These are phyloP conservation scores for Epicauta chinensis DNA, from an alignment of 1,140 invertebrate species.

Conservation along the genomic window DNA sequence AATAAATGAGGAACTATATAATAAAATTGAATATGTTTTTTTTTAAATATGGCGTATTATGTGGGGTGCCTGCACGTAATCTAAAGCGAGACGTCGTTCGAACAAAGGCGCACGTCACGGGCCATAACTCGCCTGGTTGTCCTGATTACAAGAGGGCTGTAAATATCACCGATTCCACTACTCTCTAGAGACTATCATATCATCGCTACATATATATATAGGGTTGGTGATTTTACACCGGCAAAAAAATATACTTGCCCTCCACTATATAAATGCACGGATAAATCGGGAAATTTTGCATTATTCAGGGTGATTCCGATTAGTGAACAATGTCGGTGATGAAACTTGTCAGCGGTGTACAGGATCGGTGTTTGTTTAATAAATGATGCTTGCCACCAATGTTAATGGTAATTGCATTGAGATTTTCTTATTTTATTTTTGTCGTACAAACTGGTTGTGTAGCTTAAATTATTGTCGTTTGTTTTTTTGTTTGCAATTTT, in stretches of 20 bases:
- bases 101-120: constrained; percentile 35
- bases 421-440: constrained; percentile 1
- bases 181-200: constrained; percentile 34
- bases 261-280: neutral
- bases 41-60: constrained; percentile 19
- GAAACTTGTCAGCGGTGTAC: neutral
- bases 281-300: neutral
- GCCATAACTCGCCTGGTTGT: constrained; percentile 37
- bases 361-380: neutral
- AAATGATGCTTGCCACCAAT: constrained; percentile 20
- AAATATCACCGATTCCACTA: constrained; percentile 40
- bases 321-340: no score
- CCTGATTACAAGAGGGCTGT: constrained; percentile 41
- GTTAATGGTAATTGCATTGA: constrained; percentile 15
- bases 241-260: neutral
- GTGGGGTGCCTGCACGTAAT: no score
- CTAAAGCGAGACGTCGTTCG: no score
- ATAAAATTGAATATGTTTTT: constrained; percentile 29
- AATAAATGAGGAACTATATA: constrained; percentile 19
- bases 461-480: no score
- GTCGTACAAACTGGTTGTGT: no score
- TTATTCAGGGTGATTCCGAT: no score
- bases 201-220: no score
- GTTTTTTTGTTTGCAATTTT: no score
- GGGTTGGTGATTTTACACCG: constrained; percentile 1